Evolutionary conservation across 2,113 vertebrate species (phyloP).

Genomic region (Coracopsis vasa): DNA sequence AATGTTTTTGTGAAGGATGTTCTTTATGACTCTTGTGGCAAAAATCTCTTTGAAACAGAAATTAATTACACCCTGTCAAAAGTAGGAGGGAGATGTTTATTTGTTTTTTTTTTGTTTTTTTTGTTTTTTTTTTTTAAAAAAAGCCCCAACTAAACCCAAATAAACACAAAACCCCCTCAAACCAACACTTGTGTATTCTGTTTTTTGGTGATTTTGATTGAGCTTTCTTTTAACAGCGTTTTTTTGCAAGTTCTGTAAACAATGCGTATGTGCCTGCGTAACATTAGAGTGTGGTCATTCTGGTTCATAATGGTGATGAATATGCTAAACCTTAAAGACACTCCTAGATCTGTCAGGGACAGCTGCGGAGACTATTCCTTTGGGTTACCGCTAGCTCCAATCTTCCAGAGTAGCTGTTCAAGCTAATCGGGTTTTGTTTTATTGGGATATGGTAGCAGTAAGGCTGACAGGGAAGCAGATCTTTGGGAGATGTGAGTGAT

Average conservation of each 20-base stretch:
- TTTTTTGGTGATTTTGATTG: not conserved
- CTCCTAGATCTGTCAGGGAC: not conserved
- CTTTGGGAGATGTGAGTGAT: not conserved
- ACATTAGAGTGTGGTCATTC: fast-evolving
- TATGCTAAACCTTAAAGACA: fast-evolving
- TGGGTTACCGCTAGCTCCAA: not conserved
- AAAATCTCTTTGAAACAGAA: not conserved
- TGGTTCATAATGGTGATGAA: fast-evolving
- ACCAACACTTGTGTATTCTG: not conserved
- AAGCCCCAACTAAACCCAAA: not conserved
- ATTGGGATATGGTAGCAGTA: not conserved
- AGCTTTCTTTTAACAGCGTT: not conserved
- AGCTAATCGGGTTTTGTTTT: not conserved
- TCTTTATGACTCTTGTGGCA: not conserved
- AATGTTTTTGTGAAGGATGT: not conserved
- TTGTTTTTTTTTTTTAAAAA: not conserved
- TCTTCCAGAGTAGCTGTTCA: not conserved
- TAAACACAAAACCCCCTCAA: not conserved
- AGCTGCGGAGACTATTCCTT: not conserved
- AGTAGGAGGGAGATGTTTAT: too few species aligned
- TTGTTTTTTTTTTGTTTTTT: too few species aligned
- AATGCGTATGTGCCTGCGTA: fast-evolving
- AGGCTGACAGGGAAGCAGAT: not conserved
- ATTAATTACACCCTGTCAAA: not conserved
- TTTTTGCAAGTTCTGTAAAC: not conserved